Percentiles rank a stretch among this genome's conserved stretches.
phyloP scores from a whole-genome alignment of 2,888 invertebrate species.

The Leptinotarsa tumamoca region DNA sequence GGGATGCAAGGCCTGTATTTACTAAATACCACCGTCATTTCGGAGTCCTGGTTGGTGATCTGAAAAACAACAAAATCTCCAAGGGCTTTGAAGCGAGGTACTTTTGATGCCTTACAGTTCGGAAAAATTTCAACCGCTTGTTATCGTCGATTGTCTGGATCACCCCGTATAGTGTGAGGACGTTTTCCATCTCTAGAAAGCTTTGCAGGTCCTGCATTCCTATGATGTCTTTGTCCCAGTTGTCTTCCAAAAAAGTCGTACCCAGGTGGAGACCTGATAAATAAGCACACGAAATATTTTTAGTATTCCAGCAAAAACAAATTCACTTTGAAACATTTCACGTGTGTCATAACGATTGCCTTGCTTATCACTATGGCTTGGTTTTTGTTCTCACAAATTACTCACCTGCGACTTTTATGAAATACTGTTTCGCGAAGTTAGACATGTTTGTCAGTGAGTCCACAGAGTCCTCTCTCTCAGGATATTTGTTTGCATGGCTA shows the following conservation, averaged over 20 bases:
- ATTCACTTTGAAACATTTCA: background rate
- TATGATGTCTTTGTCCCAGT: conserved; percentile 57
- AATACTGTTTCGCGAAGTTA: conserved; percentile 54
- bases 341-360: background rate
- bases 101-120: conserved; percentile 46
- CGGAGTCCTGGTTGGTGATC: conserved; percentile 38
- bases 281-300: background rate
- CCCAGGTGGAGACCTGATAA: conserved; percentile 57
- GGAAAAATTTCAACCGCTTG: conserved; percentile 56
- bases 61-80: conserved; percentile 25
- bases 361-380: background rate
- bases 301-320: background rate
- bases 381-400: conserved; percentile 19
- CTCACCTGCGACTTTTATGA: conserved; percentile 57
- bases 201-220: conserved; percentile 64
- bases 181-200: conserved; percentile 67
- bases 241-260: conserved; percentile 52
- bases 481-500: conserved; percentile 3
- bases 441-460: conserved; percentile 43
- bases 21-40: conserved; percentile 70
- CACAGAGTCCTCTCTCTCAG: background rate
- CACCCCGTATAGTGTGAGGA: conserved; percentile 66
- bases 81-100: too few relatives aligned
- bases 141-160: conserved; percentile 62
- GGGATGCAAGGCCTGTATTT: conserved; percentile 72